Conservation (phyloP, 1,140 invertebrate species). For the Lepidotrigona ventralis region DNA sequence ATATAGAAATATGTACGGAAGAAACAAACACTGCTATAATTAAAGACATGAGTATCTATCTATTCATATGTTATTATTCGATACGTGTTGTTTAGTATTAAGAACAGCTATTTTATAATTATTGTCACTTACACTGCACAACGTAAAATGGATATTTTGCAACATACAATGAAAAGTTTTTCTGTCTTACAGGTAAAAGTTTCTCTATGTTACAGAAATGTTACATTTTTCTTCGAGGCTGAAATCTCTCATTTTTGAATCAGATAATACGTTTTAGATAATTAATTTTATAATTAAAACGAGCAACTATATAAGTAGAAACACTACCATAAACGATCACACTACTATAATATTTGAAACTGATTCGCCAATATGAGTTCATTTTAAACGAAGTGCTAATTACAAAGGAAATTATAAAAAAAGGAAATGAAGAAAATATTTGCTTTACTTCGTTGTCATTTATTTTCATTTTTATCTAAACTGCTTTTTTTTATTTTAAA, state of each 20-base stretch:
- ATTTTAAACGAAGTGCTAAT: neutral
- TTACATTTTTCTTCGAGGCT: neutral
- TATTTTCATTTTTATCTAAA: neutral
- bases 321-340: no score
- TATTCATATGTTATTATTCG: neutral
- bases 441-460: neutral
- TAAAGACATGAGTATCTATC: neutral
- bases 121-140: neutral
- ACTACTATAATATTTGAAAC: conserved; percentile 1
- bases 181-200: neutral
- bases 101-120: neutral
- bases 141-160: no score
- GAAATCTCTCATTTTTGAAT: no score
- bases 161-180: neutral
- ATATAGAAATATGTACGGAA: neutral
- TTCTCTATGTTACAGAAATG: conserved; percentile 13
- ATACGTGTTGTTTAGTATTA: neutral
- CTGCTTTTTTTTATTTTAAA: neutral
- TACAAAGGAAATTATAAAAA: neutral
- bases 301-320: neutral
- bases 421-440: neutral
- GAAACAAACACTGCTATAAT: conserved; percentile 2
- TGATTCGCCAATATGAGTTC: neutral
- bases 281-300: neutral
- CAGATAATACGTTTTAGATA: neutral